Percentiles rank a stretch among this genome's conserved stretches.
Conservation (phyloP, 2,113 vertebrate species). For the Paradisaea rubra region DNA sequence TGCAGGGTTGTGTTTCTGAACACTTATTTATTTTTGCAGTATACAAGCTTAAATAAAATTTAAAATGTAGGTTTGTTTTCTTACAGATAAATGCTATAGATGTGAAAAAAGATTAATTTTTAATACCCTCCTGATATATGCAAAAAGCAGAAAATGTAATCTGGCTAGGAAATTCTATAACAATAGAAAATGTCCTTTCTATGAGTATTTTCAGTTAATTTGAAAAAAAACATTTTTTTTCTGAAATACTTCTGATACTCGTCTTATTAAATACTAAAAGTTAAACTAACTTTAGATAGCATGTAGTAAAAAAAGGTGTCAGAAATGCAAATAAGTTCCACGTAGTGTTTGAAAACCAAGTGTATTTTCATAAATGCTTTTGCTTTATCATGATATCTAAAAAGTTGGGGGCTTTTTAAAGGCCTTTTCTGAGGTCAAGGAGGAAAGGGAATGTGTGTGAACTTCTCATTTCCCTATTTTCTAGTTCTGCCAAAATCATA, state of each 20-base stretch:
- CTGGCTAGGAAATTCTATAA: not conserved
- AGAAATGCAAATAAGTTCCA: not conserved
- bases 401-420: not conserved
- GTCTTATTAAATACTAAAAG: not conserved
- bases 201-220: not conserved
- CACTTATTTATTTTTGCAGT: not conserved
- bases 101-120: not conserved
- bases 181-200: not conserved
- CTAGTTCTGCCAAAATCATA: not conserved
- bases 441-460: not conserved
- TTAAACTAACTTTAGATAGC: not conserved
- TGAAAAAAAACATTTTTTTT: fast-evolving
- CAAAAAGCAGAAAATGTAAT: not conserved
- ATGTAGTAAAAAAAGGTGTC: not conserved
- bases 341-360: not conserved
- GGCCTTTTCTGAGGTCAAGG: not conserved
- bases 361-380: not conserved
- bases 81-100: not conserved
- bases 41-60: not conserved
- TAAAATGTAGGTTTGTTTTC: not conserved
- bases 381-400: not conserved
- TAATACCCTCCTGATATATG: not conserved
- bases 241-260: not conserved
- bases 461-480: not conserved
- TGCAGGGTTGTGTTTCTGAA: not conserved